phyloP scores from a whole-genome alignment of 2,113 vertebrate genomes.

The Oryzias woworae region DNA sequence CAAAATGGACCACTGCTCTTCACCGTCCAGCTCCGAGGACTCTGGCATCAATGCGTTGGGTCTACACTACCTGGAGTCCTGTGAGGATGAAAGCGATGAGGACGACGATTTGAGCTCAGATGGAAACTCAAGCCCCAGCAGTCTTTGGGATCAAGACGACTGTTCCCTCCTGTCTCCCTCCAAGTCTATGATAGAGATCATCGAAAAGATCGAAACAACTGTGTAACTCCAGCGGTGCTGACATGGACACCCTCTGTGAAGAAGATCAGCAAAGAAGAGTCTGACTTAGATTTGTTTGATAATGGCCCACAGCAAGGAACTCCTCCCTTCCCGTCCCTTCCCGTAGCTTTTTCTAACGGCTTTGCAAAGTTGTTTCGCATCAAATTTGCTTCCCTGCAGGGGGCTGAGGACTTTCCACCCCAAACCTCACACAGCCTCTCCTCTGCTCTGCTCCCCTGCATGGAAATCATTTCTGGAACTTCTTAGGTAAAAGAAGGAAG shows the following conservation, averaged over 20 bases:
- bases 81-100: conserved; percentile 92
- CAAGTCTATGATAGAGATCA: conserved; percentile 94
- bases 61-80: conserved; percentile 90
- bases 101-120: conserved; percentile 77
- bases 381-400: conserved; percentile 44
- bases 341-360: conserved; percentile 9
- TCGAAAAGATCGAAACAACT: conserved; percentile 97
- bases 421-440: conserved; percentile 44
- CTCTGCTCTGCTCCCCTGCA: conserved; percentile 48
- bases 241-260: conserved; percentile 12
- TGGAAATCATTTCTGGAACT: conserved; percentile 48
- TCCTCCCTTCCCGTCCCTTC: background rate
- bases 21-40: conserved; percentile 95
- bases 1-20: conserved; percentile 93
- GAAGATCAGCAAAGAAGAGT: conserved; percentile 18
- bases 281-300: conserved; percentile 27
- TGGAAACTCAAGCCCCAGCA: conserved; percentile 90
- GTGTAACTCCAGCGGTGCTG: conserved; percentile 77
- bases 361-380: conserved; percentile 11
- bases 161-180: conserved; percentile 90
- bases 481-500: conserved; percentile 37
- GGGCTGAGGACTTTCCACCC: conserved; percentile 34
- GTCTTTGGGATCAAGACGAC: conserved; percentile 93
- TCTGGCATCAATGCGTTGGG: conserved; percentile 94
- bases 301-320: conserved; percentile 25